phyloP scores from a whole-genome alignment of 1,140 invertebrate species.

The Drosophila parvula region DNA sequence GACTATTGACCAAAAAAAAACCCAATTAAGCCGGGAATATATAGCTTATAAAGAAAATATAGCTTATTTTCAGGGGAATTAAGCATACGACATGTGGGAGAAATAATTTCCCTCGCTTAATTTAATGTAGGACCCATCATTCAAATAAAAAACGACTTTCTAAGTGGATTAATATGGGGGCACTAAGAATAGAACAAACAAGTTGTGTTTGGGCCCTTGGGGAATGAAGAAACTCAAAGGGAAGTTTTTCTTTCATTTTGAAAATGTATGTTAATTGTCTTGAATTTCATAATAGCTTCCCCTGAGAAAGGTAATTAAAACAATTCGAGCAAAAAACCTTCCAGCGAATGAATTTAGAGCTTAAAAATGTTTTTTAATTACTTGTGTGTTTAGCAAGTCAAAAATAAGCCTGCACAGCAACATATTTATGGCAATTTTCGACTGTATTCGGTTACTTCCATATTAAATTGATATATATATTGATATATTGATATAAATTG shows the following conservation, averaged over 20 bases:
- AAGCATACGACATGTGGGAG: background rate
- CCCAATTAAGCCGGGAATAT: slow-evolving; percentile 1
- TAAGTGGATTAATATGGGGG: background rate
- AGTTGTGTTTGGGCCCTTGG: background rate
- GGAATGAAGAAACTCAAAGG: slow-evolving; percentile 14
- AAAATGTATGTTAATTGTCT: slow-evolving; percentile 25
- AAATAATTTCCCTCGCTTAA: background rate
- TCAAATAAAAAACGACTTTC: background rate
- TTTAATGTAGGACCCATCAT: background rate
- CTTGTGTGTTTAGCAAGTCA: background rate
- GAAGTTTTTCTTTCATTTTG: slow-evolving; percentile 24
- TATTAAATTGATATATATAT: too few relatives aligned
- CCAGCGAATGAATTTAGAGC: slow-evolving; percentile 8
- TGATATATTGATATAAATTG: too few relatives aligned
- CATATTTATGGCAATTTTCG: background rate
- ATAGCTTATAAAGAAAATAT: background rate
- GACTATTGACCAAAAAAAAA: background rate
- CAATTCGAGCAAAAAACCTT: slow-evolving; percentile 9
- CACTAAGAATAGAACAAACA: background rate
- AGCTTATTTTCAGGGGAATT: background rate
- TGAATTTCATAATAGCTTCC: slow-evolving; percentile 4
- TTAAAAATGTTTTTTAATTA: background rate
- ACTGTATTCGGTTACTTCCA: too few relatives aligned
- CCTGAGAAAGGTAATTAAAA: slow-evolving; percentile 24
- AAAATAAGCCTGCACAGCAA: background rate